Percentiles rank a stretch among this genome's conserved stretches.
Conservation (phyloP, 2,113 vertebrate species). For the Solea solea region DNA sequence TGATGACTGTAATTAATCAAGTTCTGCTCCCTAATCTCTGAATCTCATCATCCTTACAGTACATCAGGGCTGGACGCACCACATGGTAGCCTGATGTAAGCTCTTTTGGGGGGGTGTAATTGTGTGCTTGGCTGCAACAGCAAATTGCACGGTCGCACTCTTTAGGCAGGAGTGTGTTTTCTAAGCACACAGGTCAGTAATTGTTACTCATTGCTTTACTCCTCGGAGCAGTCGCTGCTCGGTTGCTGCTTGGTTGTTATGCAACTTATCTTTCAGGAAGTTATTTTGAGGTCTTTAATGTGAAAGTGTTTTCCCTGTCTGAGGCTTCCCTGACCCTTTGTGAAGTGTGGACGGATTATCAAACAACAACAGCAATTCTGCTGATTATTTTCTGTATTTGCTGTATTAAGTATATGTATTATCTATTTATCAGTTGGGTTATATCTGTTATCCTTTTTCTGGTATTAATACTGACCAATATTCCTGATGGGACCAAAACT, state of each 20-base stretch:
- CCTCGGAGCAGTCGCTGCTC: background rate
- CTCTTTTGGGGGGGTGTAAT: conserved; percentile 53
- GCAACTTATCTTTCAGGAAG: conserved; percentile 20
- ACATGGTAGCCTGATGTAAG: conserved; percentile 69
- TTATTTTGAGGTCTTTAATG: conserved; percentile 30
- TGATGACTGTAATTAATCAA: conserved; percentile 78
- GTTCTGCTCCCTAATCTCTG: conserved; percentile 72
- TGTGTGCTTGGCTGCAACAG: conserved; percentile 51
- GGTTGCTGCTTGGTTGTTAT: conserved; percentile 17
- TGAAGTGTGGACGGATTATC: background rate
- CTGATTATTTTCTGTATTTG: no score
- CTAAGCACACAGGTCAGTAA: conserved; percentile 15
- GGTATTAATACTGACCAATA: no score
- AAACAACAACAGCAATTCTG: background rate
- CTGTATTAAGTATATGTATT: no score
- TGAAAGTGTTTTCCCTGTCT: conserved; percentile 22
- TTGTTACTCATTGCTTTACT: conserved; percentile 27
- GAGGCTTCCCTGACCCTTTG: conserved; percentile 5
- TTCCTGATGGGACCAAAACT: no score
- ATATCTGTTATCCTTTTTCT: no score
- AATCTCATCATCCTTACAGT: conserved; percentile 63
- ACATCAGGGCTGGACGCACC: conserved; percentile 49
- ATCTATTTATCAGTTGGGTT: no score
- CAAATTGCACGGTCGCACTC: conserved; percentile 32
- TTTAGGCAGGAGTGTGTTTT: conserved; percentile 16